Evolutionary conservation across 2,797 vertebrate species (phyloP).

Genomic region (Luscinia luscinia): DNA sequence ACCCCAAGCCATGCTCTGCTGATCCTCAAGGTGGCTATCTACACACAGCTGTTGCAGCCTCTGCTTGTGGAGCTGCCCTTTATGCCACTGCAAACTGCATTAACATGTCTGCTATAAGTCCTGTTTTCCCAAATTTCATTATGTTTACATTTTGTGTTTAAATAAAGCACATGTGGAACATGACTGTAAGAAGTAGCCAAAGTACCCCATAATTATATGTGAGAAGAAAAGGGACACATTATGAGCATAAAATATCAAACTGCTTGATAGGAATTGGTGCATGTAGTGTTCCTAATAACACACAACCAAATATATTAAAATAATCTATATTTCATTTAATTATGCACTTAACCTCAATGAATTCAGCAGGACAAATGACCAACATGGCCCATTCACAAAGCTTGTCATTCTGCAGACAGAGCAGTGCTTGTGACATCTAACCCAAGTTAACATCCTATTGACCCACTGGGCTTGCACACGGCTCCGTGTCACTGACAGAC

Average conservation of each 20-base stretch:
- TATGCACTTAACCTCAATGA: neutral
- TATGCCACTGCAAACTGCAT: neutral
- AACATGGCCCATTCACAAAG: neutral
- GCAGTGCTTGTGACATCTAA: neutral
- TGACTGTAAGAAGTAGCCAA: neutral
- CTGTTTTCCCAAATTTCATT: neutral
- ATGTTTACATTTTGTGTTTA: neutral
- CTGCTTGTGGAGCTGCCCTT: neutral
- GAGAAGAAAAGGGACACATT: neutral
- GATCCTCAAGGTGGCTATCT: slow-evolving; percentile 61
- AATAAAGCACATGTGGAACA: neutral
- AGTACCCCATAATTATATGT: neutral
- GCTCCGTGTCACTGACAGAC: neutral
- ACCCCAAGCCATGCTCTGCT: neutral
- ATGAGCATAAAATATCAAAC: neutral
- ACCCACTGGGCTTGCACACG: neutral
- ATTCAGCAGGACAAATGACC: neutral
- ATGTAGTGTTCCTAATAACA: neutral
- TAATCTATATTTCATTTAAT: neutral
- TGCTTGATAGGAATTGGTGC: neutral
- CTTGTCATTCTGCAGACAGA: neutral
- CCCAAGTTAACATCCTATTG: neutral
- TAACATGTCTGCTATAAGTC: neutral
- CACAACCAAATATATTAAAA: neutral
- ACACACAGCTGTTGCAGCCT: neutral